Evolutionary conservation across 2,113 vertebrate genomes (phyloP).

Genomic region (Misgurnus anguillicaudatus): DNA sequence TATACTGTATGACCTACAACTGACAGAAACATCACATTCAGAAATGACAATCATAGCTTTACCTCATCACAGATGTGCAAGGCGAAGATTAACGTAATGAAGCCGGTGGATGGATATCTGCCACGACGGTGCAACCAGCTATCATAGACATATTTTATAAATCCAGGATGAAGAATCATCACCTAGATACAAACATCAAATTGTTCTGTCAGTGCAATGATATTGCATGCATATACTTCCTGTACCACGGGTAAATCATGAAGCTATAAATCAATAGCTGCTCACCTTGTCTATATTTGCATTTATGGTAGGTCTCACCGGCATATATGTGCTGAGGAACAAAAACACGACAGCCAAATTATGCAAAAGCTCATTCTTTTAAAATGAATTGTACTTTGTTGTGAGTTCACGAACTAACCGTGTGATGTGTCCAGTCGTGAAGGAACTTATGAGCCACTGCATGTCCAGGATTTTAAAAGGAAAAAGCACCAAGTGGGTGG

Average conservation of each 20-base stretch:
- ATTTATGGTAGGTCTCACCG: slow-evolving; percentile 32
- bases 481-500: slow-evolving; percentile 55
- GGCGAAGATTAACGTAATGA: slow-evolving; percentile 19
- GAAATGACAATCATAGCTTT: not conserved
- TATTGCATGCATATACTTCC: not conserved
- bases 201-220: too few species aligned
- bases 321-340: slow-evolving; percentile 29
- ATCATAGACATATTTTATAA: slow-evolving; percentile 31
- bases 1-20: too few species aligned
- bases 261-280: not conserved
- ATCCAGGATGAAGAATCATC: slow-evolving; percentile 38
- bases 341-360: not conserved
- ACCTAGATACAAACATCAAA: slow-evolving; percentile 7
- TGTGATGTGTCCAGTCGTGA: slow-evolving; percentile 28
- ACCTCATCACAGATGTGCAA: slow-evolving; percentile 43
- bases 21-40: too few species aligned
- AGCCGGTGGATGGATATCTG: slow-evolving; percentile 26
- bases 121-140: slow-evolving; percentile 28
- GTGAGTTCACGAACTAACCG: slow-evolving; percentile 13
- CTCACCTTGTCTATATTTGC: slow-evolving; percentile 60
- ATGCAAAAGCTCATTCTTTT: not conserved
- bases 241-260: too few species aligned
- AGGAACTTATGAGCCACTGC: slow-evolving; percentile 41
- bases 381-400: not conserved
- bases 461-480: slow-evolving; percentile 59